Evolutionary conservation across 1,140 invertebrate genomes (phyloP).

Genomic region (Bradynema listronoti): DNA sequence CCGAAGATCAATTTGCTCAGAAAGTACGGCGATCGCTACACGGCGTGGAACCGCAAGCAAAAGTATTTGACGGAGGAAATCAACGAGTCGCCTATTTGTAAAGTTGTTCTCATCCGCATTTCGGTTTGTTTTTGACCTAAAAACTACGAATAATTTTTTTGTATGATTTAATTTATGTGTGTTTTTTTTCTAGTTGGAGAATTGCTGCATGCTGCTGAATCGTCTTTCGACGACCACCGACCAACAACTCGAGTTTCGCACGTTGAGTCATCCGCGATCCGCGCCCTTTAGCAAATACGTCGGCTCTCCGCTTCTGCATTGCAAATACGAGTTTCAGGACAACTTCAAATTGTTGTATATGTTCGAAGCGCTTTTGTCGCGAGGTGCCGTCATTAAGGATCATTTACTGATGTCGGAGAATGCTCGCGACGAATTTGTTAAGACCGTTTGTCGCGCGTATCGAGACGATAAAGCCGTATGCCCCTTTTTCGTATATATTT

Average conservation of each 20-base stretch:
- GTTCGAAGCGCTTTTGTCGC: conserved; percentile 37
- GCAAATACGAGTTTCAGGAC: conserved; percentile 13
- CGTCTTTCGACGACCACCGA: conserved; percentile 21
- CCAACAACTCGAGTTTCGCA: conserved; percentile 22
- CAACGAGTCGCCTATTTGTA: conserved; percentile 20
- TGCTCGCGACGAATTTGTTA: conserved; percentile 22
- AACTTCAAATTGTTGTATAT: conserved; percentile 37
- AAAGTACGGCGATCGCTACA: conserved; percentile 21
- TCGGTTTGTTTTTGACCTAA: neutral
- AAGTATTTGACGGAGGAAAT: conserved; percentile 8
- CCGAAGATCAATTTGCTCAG: conserved; percentile 17
- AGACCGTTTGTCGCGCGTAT: conserved; percentile 5
- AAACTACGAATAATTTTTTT: too few species aligned
- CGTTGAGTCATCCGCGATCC: neutral
- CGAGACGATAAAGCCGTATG: conserved; percentile 20
- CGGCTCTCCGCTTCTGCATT: conserved; percentile 21
- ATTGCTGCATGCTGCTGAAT: conserved; percentile 18
- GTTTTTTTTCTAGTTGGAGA: conserved; percentile 6
- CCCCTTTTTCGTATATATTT: conserved; percentile 13
- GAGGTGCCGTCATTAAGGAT: conserved; percentile 38
- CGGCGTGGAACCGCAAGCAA: conserved; percentile 6
- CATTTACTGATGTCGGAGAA: conserved; percentile 20
- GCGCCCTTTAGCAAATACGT: conserved; percentile 6
- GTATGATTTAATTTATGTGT: too few species aligned
- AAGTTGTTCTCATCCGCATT: conserved; percentile 12